phyloP scores from a whole-genome alignment of 2,113 vertebrate genomes.

The Apaloderma vittatum region DNA sequence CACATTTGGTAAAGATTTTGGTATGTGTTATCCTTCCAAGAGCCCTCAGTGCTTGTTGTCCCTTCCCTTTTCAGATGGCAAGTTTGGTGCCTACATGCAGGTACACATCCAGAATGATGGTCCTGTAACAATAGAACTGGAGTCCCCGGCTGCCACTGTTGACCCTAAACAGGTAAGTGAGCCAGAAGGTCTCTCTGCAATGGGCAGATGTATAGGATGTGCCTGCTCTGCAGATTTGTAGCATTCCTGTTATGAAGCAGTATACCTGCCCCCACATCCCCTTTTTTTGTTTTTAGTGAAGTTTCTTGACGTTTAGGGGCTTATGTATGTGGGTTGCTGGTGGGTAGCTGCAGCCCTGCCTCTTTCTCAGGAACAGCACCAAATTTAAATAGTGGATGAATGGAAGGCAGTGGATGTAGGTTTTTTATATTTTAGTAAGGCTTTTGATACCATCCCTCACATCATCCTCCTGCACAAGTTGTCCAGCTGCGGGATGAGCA shows the following conservation, averaged over 20 bases:
- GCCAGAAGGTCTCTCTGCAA: not conserved
- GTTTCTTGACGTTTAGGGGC: not conserved
- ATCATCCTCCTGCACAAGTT: not conserved
- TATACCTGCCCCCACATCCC: not conserved
- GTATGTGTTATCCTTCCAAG: not conserved
- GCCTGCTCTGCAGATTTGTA: not conserved
- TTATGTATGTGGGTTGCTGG: not conserved
- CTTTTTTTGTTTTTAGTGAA: not conserved
- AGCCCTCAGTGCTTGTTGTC: not conserved
- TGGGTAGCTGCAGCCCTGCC: not conserved
- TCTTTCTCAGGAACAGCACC: not conserved
- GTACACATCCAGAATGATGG: constrained; percentile 97
- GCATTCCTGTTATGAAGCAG: not conserved
- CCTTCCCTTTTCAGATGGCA: constrained; percentile 84
- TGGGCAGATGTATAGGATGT: not conserved
- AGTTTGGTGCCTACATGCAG: constrained; percentile 95
- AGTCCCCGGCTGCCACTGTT: constrained; percentile 83
- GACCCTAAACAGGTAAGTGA: constrained; percentile 90
- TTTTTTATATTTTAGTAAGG: not conserved
- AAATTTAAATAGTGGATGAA: not conserved
- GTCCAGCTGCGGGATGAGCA: not conserved
- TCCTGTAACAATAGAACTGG: constrained; percentile 93
- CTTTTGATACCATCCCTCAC: not conserved
- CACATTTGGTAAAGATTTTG: not conserved
- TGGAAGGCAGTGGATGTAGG: not conserved